Base-by-base conservation (phyloP, 2,888 invertebrate species). In the Synergus itoensis region DNA sequence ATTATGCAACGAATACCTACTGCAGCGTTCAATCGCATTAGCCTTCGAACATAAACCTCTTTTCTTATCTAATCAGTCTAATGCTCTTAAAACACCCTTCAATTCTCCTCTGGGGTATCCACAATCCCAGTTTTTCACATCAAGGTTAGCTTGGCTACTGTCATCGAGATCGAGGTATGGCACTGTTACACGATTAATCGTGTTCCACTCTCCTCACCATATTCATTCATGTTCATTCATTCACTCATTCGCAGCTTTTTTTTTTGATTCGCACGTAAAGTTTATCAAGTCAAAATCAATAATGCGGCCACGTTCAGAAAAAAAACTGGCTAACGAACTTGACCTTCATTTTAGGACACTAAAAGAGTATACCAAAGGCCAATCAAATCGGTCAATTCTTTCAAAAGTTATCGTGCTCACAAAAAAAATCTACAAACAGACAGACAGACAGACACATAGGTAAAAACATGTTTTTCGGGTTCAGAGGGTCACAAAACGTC, bases 1-100 rank as follows among this genome's bases (percentile, higher is more conserved):
- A 48, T 60, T 60, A 21, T 45, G 69, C 69, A 69, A 69, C 48
- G 69, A 69, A 69, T 69, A 69, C 69, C 69, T 69, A 69, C 69
- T 69, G 48, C 69, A 69, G 69, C 69, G 36, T 69, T 69, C 28
- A 48, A 69, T 48, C 69, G 69, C 69, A 69, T 69, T 48, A 69
- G 69, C 45, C 69, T 69, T 48, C 48, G 36, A 28, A 69, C 48
- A 21, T 69, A 48, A 69, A 48, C 69, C 69, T 45, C 45, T 69
- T 69, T 69, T 69, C 69, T 69, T 48, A 14, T 69, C 28, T 69
- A 69, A 69, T 48, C 45, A 48, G 3, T 28, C 69, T 69, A 69
- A 69, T 69, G 16, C 48, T 36, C 28, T 69, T 69, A 41, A 53
- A 63, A 41, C 64, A 48, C 69, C 16, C 48, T 69, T 53, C 36